Conservation (phyloP, 2,113 vertebrate genomes). For the Grammomys surdaster region DNA sequence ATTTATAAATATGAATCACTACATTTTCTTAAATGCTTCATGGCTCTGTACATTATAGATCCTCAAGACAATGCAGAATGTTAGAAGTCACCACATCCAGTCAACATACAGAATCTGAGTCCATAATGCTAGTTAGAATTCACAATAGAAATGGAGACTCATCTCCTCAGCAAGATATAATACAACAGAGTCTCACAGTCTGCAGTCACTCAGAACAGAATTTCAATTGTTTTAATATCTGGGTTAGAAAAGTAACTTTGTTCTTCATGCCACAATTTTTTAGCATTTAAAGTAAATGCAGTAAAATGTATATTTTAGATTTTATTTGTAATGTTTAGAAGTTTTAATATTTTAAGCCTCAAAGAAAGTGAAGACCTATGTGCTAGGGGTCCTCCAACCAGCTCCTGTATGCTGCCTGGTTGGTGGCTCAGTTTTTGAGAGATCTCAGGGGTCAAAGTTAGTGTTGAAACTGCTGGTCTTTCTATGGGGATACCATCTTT, state of each 20-base stretch:
- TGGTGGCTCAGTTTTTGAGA: too few species aligned
- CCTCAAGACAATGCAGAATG: not conserved
- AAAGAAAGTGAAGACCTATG: not conserved
- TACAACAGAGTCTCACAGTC: not conserved
- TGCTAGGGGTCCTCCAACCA: too few species aligned
- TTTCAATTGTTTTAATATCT: conserved; percentile 25
- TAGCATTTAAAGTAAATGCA: not conserved
- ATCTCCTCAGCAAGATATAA: conserved; percentile 8
- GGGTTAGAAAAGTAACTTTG: not conserved
- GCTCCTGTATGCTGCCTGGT: too few species aligned
- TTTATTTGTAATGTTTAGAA: not conserved
- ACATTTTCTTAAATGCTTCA: not conserved
- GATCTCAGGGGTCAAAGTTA: too few species aligned
- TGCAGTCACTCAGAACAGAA: not conserved
- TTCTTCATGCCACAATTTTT: not conserved
- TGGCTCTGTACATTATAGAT: not conserved
- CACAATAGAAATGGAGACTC: not conserved
- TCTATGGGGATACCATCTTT: too few species aligned
- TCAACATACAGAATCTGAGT: not conserved
- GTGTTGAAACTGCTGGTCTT: too few species aligned
- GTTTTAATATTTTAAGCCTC: not conserved
- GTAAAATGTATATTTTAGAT: not conserved
- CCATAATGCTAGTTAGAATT: not conserved
- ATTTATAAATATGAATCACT: not conserved
- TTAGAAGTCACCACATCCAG: not conserved